Base-by-base conservation (phyloP, 1,140 invertebrate genomes). In the Drosophila subobscura region DNA sequence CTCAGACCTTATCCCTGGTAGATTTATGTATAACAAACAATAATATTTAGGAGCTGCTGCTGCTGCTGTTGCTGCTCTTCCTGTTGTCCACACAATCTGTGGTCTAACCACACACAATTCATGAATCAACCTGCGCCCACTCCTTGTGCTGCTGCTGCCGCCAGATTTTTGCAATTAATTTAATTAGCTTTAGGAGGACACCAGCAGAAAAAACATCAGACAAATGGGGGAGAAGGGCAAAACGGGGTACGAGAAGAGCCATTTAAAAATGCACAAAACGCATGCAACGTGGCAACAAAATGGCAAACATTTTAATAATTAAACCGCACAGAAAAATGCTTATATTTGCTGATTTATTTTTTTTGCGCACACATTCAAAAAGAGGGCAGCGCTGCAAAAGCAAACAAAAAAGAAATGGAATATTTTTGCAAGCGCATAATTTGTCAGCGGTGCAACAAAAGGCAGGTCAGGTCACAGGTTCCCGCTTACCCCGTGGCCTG, bases 241-340 rank as follows among this genome's bases (percentile, higher is more conserved):
- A 12, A 4, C 3, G 33, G 33, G 33, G 33, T 12, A 12, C 10
- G 10, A 12, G 33, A 37, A 12, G 33, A 10, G 33, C 10, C 59
- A 83, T 70, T 74, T 76, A 45, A 74, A 74, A 83, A 83, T 73
- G 27, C 60, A 66, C 25, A 58, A 74, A 75, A 60, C 51, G 55
- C 54, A 57, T 41, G 46, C 16, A n/a, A n/a, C n/a, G n/a, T n/a
- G 46, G 59, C 73, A 70, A 59, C 60, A 72, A 71, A 83, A 84
- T 79, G 79, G 33, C 65, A 83, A 83, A 61, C 81, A 85, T 86
- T 81, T 85, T 80, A 81, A 85, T 85, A 85, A 85, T 85, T 85
- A 85, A 85, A 85, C 81, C 81, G 47, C 81, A 80, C 33, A 57
- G 53, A 37, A 67, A 68, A 70, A 70, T 68, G 66, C 66, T 37